Base-by-base conservation (phyloP, 35 echinoderm and acorn worm genomes). In the Nesometra sesokonis region DNA sequence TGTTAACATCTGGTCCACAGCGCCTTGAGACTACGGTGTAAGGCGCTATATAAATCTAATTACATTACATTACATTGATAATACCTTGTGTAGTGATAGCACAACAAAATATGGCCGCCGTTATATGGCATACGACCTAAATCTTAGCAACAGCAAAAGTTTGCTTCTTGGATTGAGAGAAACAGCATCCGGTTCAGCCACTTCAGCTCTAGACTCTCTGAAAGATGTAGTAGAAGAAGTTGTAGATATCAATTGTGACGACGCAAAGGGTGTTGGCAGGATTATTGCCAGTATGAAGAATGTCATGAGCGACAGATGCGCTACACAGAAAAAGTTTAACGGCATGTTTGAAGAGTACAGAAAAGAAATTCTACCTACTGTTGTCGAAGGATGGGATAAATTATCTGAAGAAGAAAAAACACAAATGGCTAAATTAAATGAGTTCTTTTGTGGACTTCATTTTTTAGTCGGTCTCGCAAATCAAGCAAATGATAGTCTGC, bases 381-480 rank as follows among this genome's bases (percentile, higher is more conserved):
- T 29, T 5, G 79, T 21, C 4, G 32, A 85, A 32, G 35, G 77
- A 34, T 90, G 83, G 82, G 88, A 36, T 0, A 3, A 85, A 17
- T 85, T 90, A n/a, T 34, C 82, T 17, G 36, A 57, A 77, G 57
- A 13, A 35, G 88, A 47, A 9, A 82, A 89, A 34, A 46, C 34
- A 13, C 57, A 67, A 82, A 8, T 89, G 27, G 36, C 17, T 9
- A 19, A 84, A 19, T 82, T 89, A 80, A 83, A 89, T 33, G 83
- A 84, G 82, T 89, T 83, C 35, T 89, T 89, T 89, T 82, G 87
- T 89, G 87, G 87, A 0, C 79, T 89, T 32, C 39, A 89, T 80
- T 35, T 89, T 33, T 80, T 89, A 23, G 36, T 77, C 15, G 92
- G 91, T 35, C 77, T 91, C 38, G 93, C 93, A 8, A 82, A 94